phyloP scores from a whole-genome alignment of 2,888 invertebrate species.

The Allygus modestus region DNA sequence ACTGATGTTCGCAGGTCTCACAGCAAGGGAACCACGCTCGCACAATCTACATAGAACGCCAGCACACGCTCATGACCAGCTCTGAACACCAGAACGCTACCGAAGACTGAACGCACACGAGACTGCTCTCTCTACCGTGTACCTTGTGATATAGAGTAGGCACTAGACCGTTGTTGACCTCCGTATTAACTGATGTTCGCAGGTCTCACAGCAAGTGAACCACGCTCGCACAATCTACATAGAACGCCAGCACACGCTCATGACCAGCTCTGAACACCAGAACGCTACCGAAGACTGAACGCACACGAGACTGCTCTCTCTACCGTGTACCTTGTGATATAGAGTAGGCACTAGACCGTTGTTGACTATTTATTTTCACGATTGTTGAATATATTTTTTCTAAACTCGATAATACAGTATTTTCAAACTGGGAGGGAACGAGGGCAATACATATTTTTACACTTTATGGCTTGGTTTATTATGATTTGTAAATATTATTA shows the following conservation, averaged over 20 bases:
- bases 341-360: slow-evolving; percentile 31
- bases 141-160: too few relatives aligned
- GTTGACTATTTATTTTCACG: slow-evolving; percentile 48
- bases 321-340: slow-evolving; percentile 36
- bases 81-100: too few relatives aligned
- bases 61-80: too few relatives aligned
- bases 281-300: slow-evolving; percentile 60
- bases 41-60: too few relatives aligned
- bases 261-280: slow-evolving; percentile 63
- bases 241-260: slow-evolving; percentile 85
- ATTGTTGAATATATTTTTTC: slow-evolving; percentile 54
- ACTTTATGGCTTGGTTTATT: not conserved
- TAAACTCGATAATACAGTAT: slow-evolving; percentile 23
- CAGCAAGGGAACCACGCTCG: too few relatives aligned
- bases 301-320: slow-evolving; percentile 21
- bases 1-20: too few relatives aligned
- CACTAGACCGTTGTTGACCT: too few relatives aligned
- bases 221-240: slow-evolving; percentile 92
- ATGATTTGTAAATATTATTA: slow-evolving; percentile 14
- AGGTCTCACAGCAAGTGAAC: slow-evolving; percentile 90
- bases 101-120: too few relatives aligned
- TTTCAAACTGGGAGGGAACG: slow-evolving; percentile 15
- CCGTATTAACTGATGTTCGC: slow-evolving; percentile 60
- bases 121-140: too few relatives aligned
- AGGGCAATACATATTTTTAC: slow-evolving; percentile 47